Evolutionary conservation across 2,888 invertebrate species (phyloP).

Genomic region (Hypena proboscidalis): DNA sequence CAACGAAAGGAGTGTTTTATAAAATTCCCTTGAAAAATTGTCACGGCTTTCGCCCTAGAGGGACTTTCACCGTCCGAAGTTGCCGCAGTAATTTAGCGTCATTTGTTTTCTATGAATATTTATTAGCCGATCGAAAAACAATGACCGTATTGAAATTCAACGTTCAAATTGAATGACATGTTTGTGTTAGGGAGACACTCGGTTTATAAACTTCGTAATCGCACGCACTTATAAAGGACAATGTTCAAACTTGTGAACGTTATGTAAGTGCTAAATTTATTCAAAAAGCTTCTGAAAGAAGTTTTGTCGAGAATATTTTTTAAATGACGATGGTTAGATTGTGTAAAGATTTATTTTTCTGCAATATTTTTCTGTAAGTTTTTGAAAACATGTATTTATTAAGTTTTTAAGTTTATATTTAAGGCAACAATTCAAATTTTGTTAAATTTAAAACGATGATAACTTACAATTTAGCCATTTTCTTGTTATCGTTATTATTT

Average conservation of each 20-base stretch:
- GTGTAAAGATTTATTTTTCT: neutral
- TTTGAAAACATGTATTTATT: too few species aligned
- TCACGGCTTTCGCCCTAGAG: conserved; percentile 49
- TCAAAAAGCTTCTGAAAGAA: too few species aligned
- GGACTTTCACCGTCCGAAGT: conserved; percentile 57
- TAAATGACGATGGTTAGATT: neutral
- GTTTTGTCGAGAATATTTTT: too few species aligned
- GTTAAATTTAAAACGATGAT: too few species aligned
- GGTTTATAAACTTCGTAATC: conserved; percentile 42
- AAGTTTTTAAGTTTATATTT: too few species aligned
- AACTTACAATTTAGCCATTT: too few species aligned
- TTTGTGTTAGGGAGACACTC: conserved; percentile 47
- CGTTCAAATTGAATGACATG: conserved; percentile 56
- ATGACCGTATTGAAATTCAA: conserved; percentile 65
- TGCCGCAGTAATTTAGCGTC: conserved; percentile 65
- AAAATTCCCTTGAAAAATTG: conserved; percentile 76
- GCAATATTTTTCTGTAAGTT: too few species aligned
- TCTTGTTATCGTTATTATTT: too few species aligned
- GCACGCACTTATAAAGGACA: conserved; percentile 27
- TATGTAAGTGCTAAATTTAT: neutral
- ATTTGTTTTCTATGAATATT: conserved; percentile 80
- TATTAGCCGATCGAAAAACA: conserved; percentile 72
- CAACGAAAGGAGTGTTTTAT: conserved; percentile 71
- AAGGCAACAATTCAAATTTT: too few species aligned
- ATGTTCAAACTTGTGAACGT: conserved; percentile 22